Evolutionary conservation across 2,113 vertebrate species (phyloP), one percentile per base, ranked within the genome.

Genomic region (Oreochromis tanganicae): DNA sequence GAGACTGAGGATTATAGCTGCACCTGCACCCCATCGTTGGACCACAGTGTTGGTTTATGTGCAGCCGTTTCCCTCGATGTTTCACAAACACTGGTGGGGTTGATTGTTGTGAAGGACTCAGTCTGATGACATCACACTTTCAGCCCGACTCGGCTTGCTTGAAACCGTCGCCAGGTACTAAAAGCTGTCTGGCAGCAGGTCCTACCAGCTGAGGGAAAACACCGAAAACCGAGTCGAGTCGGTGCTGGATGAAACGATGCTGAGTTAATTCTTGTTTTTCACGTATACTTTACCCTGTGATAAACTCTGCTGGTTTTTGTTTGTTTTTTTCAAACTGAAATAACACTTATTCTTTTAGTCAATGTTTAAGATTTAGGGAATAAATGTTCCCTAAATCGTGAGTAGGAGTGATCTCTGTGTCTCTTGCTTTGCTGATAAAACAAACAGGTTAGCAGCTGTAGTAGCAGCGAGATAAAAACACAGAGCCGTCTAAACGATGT

Each of bases 391-490:
- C 27, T 17, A 61, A 32, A 61, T 16, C 1, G 1, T 19, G 57
- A 36, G 61, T 0, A 36, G 17, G 3, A 66, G 17, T 38, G 1
- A 36, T 19, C 59, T 34, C 17, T 11, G 5, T 0, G 32, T 36
- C 59, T 36, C 17, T 17, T 63, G 59, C 0, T 4, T 63, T 10
- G 9, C 11, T 12, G 43, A 9, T 38, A 9, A 38, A 10, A 61
- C 57, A 61, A 61, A 61, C 14, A 61, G 57, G 29, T 61, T 34
- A 61, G 29, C 16, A 34, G 57, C 29, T 61, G 27, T 4, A 32
- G 27, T 0, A 59, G 27, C 57, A 61, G 16, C 16, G 57, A 34
- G 10, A 32, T 34, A 34, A 61, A 61, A 61, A 34, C 8, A 61
- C 27, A 61, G 16, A 10, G 57, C 8, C 0, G 8, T 66, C 61